These are phyloP conservation scores for Hydrolagus colliei DNA, from an alignment of 2,797 vertebrate genomes.

Conservation along the genomic window DNA sequence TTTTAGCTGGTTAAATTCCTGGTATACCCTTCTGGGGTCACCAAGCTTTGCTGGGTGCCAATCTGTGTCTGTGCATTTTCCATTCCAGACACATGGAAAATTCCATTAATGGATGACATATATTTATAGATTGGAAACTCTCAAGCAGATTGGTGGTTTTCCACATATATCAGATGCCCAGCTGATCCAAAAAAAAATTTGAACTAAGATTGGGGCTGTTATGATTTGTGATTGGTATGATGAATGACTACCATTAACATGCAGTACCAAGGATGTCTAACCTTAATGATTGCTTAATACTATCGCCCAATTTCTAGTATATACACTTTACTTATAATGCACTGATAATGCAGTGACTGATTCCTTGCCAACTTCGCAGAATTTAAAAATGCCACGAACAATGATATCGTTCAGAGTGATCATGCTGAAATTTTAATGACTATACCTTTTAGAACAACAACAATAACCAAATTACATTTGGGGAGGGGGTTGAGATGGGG, in stretches of 20 bases:
- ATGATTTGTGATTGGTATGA: neutral
- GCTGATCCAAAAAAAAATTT: too few relatives aligned
- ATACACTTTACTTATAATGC: neutral
- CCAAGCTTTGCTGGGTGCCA: too few relatives aligned
- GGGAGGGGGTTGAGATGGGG: too few relatives aligned
- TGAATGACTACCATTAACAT: neutral
- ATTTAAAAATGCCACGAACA: neutral
- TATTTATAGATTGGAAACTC: too few relatives aligned
- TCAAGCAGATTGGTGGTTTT: too few relatives aligned
- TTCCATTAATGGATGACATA: too few relatives aligned
- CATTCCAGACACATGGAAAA: too few relatives aligned
- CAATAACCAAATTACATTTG: too few relatives aligned
- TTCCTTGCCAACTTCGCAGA: neutral
- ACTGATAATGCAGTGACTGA: neutral
- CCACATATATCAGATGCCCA: too few relatives aligned
- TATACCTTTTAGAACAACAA: neutral
- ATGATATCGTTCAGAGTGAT: neutral
- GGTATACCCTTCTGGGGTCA: too few relatives aligned
- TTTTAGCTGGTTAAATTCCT: too few relatives aligned
- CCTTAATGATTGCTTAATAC: neutral
- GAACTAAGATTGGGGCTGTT: neutral
- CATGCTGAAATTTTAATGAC: neutral
- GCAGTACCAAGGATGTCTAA: neutral
- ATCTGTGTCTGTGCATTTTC: too few relatives aligned
- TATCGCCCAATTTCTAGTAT: neutral